Evolutionary conservation across 2,888 invertebrate genomes (phyloP).

Genomic region (Oscheius onirici): DNA sequence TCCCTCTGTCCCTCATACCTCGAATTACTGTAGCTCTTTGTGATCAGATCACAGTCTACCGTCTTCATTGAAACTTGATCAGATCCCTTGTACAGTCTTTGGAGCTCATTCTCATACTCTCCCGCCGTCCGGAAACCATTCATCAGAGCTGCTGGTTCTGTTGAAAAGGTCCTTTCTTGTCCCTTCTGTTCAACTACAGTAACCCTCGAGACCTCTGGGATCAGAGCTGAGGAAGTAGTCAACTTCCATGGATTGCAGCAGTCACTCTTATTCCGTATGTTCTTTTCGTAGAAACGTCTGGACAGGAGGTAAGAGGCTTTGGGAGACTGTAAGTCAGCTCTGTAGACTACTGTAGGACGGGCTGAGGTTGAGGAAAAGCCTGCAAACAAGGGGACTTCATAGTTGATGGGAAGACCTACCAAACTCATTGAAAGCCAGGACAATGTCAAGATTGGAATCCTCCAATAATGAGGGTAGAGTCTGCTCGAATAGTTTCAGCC

Average conservation of each 20-base stretch:
- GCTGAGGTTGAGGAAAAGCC: slow-evolving; percentile 46
- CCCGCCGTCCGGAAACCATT: neutral
- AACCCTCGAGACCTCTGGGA: slow-evolving; percentile 35
- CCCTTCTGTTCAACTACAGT: slow-evolving; percentile 5
- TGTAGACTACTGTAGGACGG: slow-evolving; percentile 39
- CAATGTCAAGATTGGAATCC: slow-evolving; percentile 40
- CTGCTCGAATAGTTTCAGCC: slow-evolving; percentile 48
- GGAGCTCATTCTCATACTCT: slow-evolving; percentile 10
- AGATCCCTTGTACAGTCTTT: neutral
- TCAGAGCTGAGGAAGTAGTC: slow-evolving; percentile 5
- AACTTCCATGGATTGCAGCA: slow-evolving; percentile 31
- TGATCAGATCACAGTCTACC: neutral
- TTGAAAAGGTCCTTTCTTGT: slow-evolving; percentile 15
- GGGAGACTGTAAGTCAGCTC: slow-evolving; percentile 44
- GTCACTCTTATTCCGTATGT: slow-evolving; percentile 10
- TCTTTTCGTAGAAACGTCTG: slow-evolving; percentile 34
- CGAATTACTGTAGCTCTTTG: neutral
- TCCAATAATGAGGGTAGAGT: slow-evolving; percentile 37
- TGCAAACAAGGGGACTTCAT: slow-evolving; percentile 3
- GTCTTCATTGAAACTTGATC: neutral
- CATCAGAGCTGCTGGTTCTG: neutral
- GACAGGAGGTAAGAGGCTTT: slow-evolving; percentile 51
- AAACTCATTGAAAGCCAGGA: slow-evolving; percentile 53
- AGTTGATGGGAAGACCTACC: slow-evolving; percentile 33
- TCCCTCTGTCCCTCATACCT: too few species aligned